Evolutionary conservation across 2,797 vertebrate species (phyloP), one percentile per base, ranked within the genome.

Genomic region (Leuciscus waleckii): DNA sequence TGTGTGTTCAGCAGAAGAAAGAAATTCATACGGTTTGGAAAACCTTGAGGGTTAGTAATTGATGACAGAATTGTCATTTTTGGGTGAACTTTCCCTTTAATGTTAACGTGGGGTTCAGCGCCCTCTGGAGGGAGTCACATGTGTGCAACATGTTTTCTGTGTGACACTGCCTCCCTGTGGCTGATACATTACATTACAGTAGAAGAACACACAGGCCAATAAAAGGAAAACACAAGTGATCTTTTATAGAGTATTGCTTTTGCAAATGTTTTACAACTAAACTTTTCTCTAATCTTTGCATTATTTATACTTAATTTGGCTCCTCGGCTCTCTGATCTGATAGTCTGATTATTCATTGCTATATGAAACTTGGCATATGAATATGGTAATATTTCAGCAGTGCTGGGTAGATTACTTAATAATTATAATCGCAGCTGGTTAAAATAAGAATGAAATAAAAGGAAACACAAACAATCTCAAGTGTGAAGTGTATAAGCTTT

Each of bases 91-190:
- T 2, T 58, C 56, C 9, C 54, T 56, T 56, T 23, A 56, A 56
- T 23, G 5, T 63, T 11, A 29, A 16, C 7, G 61, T 63, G 58
- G 26, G 14, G 2, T 29, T 65, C 61, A 29, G 29, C 32, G 32
- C 19, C 49, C 17, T 21, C 32, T n/a, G 19, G 11, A 76, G 74
- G 32, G 37, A 37, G 49, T 37, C 29, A 23, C 2, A 51, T 14
- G 32, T 54, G 19, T 37, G 29, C 3, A 56, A 56, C 29, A 76
- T 56, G 5, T 21, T 35, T 23, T 23, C 5, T 54, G 35, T 4
- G 3, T 54, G 46, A 76, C 74, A 39, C 51, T 58, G 74, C 74
- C 32, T 56, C 32, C 32, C 21, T 76, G 49, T 76, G 74, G 49
- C 21, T 23, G 32, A 37, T 37, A 35, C 10, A 13, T 49, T 26